Evolutionary conservation across 2,888 invertebrate genomes (phyloP).

Genomic region (Melanchra persicariae): DNA sequence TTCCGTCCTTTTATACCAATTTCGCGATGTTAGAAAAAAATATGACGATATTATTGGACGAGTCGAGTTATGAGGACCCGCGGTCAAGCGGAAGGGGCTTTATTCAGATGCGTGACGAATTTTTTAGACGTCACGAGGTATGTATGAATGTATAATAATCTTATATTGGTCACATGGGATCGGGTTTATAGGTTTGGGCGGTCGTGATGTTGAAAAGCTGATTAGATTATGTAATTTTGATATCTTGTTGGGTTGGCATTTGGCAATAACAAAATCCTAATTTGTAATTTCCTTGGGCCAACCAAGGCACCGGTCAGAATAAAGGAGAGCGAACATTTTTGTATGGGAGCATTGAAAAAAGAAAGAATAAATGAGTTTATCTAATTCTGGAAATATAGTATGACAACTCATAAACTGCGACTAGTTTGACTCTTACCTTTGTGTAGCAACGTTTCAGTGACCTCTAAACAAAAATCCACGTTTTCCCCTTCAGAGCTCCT

Average conservation of each 20-base stretch:
- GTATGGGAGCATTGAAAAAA: too few species aligned
- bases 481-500: conserved; percentile 29
- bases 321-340: too few species aligned
- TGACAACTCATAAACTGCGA: too few species aligned
- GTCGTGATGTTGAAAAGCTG: conserved; percentile 15
- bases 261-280: background rate
- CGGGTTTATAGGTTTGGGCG: conserved; percentile 35
- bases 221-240: conserved; percentile 33
- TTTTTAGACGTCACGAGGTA: conserved; percentile 59
- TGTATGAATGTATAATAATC: conserved; percentile 61
- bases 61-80: conserved; percentile 82
- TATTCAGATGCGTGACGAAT: conserved; percentile 72
- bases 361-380: too few species aligned
- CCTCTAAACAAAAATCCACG: conserved; percentile 22
- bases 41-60: conserved; percentile 89
- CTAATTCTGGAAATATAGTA: too few species aligned
- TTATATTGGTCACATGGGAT: conserved; percentile 53
- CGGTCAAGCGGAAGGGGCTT: conserved; percentile 86
- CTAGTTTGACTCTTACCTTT: too few species aligned
- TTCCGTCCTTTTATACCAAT: conserved; percentile 86
- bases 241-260: background rate
- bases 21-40: conserved; percentile 88
- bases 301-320: too few species aligned
- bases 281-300: too few species aligned
- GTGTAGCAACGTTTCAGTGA: conserved; percentile 29